Evolutionary conservation across 2,113 vertebrate species (phyloP), one percentile per base, ranked within the genome.

Genomic region (Rutilus rutilus): DNA sequence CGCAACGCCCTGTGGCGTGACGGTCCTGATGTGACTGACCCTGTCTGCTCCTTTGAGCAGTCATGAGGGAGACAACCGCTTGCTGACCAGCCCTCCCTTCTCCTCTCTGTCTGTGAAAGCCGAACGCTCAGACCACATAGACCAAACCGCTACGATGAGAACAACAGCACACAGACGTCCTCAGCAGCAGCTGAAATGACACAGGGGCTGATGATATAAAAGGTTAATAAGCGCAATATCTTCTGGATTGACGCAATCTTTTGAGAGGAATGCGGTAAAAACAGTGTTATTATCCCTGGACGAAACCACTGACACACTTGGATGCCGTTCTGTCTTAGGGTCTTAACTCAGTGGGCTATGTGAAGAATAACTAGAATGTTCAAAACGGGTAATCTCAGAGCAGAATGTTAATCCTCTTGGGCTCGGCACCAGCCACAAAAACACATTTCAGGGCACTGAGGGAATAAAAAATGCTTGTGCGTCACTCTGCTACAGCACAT

Each of bases 351-450:
- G 89, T 2, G 62, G 81, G 85, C 84, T 89, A 91, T 92, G 92
- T 87, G 74, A 93, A 86, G 87, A 92, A 93, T 93, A 82, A 88
- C 85, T 87, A 91, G 89, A 92, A 93, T 94, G 92, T 91, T 90
- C 88, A 83, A 27, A 86, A 83, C 86, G 74, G 23, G 75, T 84
- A 92, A 86, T 90, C 86, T 86, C 82, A 73, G 74, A 85, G 86
- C 78, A 82, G 85, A 91, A 92, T 88, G 91, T 92, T 92, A 92
- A 94, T 92, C 89, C 89, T 82, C 82, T 86, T 86, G 90, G 90
- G 77, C 39, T 69, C 30, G 74, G 79, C 86, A 85, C 85, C 62
- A n/a, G 50, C 62, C 85, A 91, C 85, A 87, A 86, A 78, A 91
- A 90, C 89, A 90, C 21, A 90, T 83, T 90, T 88, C n/a, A 81